Conservation (phyloP, 37 sponge, comb jelly and placozoan species). For the Geodia barretti region DNA sequence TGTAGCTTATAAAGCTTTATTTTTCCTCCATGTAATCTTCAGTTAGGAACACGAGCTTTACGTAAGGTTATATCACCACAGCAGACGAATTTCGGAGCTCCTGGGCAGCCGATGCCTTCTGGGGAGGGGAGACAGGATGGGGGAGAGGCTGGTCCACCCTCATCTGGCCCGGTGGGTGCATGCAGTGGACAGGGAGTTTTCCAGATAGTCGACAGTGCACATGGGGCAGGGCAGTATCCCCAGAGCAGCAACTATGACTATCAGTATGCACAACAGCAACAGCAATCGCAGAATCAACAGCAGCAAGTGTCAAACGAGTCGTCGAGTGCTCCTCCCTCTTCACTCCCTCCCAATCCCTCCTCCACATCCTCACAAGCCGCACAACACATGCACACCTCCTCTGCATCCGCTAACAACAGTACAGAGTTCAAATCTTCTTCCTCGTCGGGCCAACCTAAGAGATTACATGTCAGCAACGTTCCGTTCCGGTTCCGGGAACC, state of each 20-base stretch:
- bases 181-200: not conserved
- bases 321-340: not conserved
- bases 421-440: constrained; percentile 3
- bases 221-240: too few species aligned
- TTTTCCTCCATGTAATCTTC: too few species aligned
- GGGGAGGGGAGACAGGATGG: not conserved
- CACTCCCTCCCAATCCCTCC: not conserved
- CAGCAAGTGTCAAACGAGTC: not conserved
- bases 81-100: constrained; percentile 16
- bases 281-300: not conserved
- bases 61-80: too few species aligned
- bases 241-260: not conserved
- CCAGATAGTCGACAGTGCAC: not conserved
- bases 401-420: not conserved
- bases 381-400: not conserved
- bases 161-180: not conserved
- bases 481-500: constrained; percentile 93
- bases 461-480: constrained; percentile 95
- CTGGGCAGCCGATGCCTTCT: constrained; percentile 21
- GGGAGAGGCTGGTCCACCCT: not conserved
- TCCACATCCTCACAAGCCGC: not conserved
- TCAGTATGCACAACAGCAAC: not conserved
- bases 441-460: constrained; percentile 71
- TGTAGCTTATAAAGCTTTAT: too few species aligned
- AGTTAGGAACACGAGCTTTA: too few species aligned